Percentiles rank a stretch among this genome's conserved stretches.
Evolutionary conservation across 2,797 vertebrate species (phyloP).

Genomic region (Champsocephalus gunnari): DNA sequence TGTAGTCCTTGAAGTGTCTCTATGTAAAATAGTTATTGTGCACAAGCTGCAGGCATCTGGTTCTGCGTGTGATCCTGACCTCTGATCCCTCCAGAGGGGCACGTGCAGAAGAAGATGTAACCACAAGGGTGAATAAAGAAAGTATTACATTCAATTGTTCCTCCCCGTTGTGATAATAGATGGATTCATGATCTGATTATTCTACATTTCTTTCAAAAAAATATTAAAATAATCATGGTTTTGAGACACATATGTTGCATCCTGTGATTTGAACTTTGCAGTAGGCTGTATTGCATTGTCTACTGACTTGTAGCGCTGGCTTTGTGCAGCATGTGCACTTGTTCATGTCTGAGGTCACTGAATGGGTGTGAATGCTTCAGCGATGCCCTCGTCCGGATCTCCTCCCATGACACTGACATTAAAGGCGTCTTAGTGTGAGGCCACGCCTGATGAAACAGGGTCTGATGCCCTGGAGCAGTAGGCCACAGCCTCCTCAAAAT

Average conservation of each 20-base stretch:
- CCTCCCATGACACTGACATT: constrained; percentile 51
- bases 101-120: constrained; percentile 5
- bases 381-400: constrained; percentile 42
- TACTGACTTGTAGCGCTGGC: not conserved
- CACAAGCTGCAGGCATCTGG: not conserved
- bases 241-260: no score
- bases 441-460: constrained; percentile 57
- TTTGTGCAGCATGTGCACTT: constrained; percentile 5
- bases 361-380: constrained; percentile 42
- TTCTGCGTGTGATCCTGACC: constrained; percentile 1
- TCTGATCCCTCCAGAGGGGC: not conserved
- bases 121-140: constrained; percentile 7
- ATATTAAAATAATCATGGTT: no score
- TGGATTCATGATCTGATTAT: no score
- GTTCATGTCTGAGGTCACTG: constrained; percentile 41
- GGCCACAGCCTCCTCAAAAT: constrained; percentile 63
- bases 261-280: no score
- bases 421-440: constrained; percentile 50
- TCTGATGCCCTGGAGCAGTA: constrained; percentile 68
- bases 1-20: not conserved
- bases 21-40: not conserved
- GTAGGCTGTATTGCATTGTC: no score
- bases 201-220: no score
- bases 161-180: no score
- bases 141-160: not conserved